Evolutionary conservation across 2,113 vertebrate species (phyloP), one percentile per base, ranked within the genome.

Genomic region (Otolemur garnettii): DNA sequence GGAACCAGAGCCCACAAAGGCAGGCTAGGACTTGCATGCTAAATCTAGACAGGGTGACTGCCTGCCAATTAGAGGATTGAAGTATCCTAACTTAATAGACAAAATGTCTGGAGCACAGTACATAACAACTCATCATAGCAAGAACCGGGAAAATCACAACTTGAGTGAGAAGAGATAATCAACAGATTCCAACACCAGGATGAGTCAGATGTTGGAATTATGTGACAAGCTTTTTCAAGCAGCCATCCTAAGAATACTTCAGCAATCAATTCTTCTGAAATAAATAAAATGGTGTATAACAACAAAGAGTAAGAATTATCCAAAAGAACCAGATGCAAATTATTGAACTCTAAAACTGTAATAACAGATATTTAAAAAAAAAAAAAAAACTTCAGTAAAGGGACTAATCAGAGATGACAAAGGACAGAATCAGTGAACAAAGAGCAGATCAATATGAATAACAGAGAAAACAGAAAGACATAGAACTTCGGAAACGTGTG

Each of bases 171-270:
- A 96, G 30, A 90, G n/a, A 81, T 53, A 75, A 55, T 57, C 33
- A 64, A 57, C 4, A 22, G 26, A 75, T 3, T 8, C 7, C 53
- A 93, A 71, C 14, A n/a, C 26, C 12, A 22, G 69, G 59, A 89
- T 69, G 13, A 95, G 55, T 50, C 33, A 62, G 50, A 50, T 66
- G 19, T 38, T 80, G 21, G 35, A 84, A 80, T 64, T 89, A 77
- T 18, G 30, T 93, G 68, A 75, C 9, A 45, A 84, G n/a, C 84
- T 62, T 85, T 95, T 68, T 82, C 81, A 89, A 93, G 50, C 7
- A 4, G 60, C 1, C 50, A 86, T 72, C 21, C n/a, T 68, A 55
- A 89, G 80, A 89, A 78, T 77, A 4, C 9, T n/a, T 91, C 28
- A 53, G 87, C 33, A 77, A 21, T 35, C 28, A 77, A 74, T 64